A percentile compares a stretch with the other conserved stretches of the same genome.
Evolutionary conservation across 2,113 vertebrate species (phyloP).

Genomic region (Acanthisitta chloris): DNA sequence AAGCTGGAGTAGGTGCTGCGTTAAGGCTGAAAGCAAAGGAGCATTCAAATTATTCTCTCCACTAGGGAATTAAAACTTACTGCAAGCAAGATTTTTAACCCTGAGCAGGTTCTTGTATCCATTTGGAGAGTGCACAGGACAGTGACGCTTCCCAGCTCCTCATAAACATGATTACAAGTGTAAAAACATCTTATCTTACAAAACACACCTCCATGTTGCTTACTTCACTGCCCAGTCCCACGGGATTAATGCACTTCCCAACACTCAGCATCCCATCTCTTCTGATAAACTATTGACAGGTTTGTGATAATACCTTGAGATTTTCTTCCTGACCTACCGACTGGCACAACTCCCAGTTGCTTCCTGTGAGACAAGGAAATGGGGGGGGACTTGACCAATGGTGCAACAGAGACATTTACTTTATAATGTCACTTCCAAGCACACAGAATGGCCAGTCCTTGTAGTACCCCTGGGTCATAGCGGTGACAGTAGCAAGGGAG

Average conservation of each 20-base stretch:
- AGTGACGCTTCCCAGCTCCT: background rate
- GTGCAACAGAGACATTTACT: background rate
- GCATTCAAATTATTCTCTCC: conserved; percentile 1
- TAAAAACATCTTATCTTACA: background rate
- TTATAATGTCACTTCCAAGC: background rate
- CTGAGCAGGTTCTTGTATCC: background rate
- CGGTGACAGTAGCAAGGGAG: background rate
- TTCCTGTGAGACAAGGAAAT: background rate
- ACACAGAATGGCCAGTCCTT: background rate
- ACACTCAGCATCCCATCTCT: background rate
- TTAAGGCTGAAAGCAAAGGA: conserved; percentile 74
- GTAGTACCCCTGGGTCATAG: background rate
- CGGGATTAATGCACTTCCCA: background rate
- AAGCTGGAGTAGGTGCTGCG: conserved; percentile 73
- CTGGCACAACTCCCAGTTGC: background rate
- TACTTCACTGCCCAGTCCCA: background rate
- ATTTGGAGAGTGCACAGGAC: background rate
- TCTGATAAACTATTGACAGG: background rate
- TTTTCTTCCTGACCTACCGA: background rate
- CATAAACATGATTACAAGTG: background rate
- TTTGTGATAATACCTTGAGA: background rate
- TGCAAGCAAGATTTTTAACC: background rate
- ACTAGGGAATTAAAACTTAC: background rate
- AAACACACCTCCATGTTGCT: background rate
- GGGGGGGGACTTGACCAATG: rapidly evolving